Conservation (phyloP, 2,113 vertebrate species). For the Mormyrus lacerda region DNA sequence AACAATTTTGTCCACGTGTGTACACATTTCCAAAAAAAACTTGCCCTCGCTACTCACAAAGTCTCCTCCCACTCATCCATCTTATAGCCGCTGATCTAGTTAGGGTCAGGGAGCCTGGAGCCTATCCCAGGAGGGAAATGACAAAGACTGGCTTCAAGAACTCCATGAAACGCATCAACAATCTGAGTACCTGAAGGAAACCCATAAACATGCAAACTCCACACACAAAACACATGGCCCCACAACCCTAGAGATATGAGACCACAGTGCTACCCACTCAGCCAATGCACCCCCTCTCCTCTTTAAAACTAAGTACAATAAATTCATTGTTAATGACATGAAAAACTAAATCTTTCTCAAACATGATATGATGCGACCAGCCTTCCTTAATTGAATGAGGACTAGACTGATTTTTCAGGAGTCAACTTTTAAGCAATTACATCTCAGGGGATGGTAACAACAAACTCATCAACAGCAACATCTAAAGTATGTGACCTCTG, state of each 20-base stretch:
- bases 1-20: no score
- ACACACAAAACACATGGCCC: background rate
- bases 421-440: background rate
- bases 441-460: background rate
- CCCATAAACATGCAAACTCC: background rate
- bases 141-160: background rate
- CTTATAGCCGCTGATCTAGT: background rate
- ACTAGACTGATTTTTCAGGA: background rate
- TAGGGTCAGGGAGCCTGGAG: background rate
- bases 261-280: background rate
- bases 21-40: background rate
- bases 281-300: background rate
- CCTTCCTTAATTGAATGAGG: background rate
- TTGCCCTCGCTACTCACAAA: background rate
- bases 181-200: background rate
- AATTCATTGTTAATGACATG: background rate
- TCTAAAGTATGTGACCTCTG: background rate
- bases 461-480: background rate
- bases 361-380: background rate
- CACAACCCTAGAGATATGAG: background rate
- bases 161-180: background rate
- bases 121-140: background rate
- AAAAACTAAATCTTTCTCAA: background rate
- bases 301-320: background rate
- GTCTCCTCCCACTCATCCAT: background rate